Evolutionary conservation across 2,797 vertebrate species (phyloP).

Genomic region (Clarias fuscus): DNA sequence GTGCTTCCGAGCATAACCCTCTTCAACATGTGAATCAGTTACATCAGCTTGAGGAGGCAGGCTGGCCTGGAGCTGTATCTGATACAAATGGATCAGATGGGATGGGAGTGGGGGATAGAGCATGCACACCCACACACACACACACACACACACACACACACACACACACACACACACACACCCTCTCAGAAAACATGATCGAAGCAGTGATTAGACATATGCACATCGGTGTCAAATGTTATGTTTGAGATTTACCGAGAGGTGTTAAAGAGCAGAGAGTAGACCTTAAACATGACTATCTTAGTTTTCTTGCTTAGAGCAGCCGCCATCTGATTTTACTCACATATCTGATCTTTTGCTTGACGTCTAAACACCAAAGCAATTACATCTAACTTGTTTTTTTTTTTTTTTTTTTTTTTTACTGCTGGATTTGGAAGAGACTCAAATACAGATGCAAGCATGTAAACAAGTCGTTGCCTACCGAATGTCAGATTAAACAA

Average conservation of each 20-base stretch:
- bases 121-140: neutral
- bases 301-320: neutral
- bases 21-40: constrained; percentile 46
- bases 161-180: neutral
- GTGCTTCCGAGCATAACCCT: constrained; percentile 31
- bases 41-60: constrained; percentile 35
- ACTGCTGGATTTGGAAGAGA: constrained; percentile 9
- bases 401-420: constrained; percentile 17
- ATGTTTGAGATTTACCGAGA: neutral
- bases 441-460: neutral
- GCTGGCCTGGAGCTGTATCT: constrained; percentile 6
- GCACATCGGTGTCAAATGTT: neutral
- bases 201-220: neutral
- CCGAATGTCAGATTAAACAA: neutral
- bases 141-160: neutral
- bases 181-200: constrained; percentile 6
- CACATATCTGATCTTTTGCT: constrained; percentile 25
- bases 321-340: neutral
- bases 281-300: neutral
- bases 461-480: neutral
- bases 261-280: neutral
- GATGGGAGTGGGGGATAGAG: neutral
- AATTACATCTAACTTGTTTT: constrained; percentile 14
- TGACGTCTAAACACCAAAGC: constrained; percentile 24
- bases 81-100: constrained; percentile 45